A percentile compares a stretch with the other conserved stretches of the same genome.
Evolutionary conservation across 2,888 invertebrate genomes (phyloP).

Genomic region (Dorcus hopei): DNA sequence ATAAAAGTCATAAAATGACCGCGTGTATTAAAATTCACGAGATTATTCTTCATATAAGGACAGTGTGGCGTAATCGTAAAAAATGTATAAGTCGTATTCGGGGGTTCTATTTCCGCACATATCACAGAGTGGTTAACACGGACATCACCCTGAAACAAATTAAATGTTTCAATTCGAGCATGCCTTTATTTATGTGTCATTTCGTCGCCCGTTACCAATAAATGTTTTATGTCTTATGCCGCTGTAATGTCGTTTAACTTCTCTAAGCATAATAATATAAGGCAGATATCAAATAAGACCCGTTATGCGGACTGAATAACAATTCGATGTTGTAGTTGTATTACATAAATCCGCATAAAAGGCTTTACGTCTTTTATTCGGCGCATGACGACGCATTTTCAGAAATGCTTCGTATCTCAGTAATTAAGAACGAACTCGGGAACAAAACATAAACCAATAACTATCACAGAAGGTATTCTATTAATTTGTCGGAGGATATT

Average conservation of each 20-base stretch:
- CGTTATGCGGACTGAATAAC: neutral
- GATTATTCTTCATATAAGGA: conserved; percentile 20
- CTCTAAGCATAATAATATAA: conserved; percentile 5
- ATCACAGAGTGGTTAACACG: conserved; percentile 31
- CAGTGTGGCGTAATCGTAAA: conserved; percentile 19
- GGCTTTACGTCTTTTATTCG: too few relatives aligned
- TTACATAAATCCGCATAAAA: neutral
- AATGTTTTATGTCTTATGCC: conserved; percentile 30
- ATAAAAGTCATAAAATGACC: conserved; percentile 17
- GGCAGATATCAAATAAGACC: conserved; percentile 7
- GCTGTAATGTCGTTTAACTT: conserved; percentile 24
- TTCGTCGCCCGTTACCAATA: conserved; percentile 30
- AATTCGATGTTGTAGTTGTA: neutral
- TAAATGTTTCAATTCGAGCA: conserved; percentile 35
- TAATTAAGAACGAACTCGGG: neutral
- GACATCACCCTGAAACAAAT: conserved; percentile 34
- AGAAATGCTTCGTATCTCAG: too few relatives aligned
- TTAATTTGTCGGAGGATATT: conserved; percentile 7
- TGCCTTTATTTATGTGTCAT: conserved; percentile 31
- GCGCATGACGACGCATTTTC: too few relatives aligned
- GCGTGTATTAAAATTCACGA: conserved; percentile 24
- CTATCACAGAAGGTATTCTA: neutral
- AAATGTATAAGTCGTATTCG: conserved; percentile 23
- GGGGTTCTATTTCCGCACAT: conserved; percentile 24
- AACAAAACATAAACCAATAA: conserved; percentile 3